Evolutionary conservation across 2,888 invertebrate species (phyloP).

Genomic region (Rhopalosiphum nymphaeae): DNA sequence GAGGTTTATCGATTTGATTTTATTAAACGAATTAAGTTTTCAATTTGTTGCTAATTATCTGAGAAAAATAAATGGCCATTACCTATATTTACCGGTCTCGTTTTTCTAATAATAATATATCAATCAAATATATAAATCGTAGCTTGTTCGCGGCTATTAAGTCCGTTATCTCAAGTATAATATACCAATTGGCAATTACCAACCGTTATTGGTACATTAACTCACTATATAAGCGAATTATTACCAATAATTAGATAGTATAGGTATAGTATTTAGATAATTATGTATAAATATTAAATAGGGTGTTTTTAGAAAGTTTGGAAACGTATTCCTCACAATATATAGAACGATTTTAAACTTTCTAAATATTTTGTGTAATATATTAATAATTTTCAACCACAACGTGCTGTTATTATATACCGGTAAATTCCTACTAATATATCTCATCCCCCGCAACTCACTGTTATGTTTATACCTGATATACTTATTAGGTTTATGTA

Average conservation of each 20-base stretch:
- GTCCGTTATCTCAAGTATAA: not conserved
- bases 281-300: not conserved
- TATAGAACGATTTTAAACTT: not conserved
- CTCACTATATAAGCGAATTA: not conserved
- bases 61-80: not conserved
- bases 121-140: not conserved
- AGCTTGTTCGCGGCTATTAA: not conserved
- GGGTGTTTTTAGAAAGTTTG: not conserved
- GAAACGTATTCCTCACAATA: not conserved
- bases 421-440: not conserved
- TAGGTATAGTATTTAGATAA: not conserved
- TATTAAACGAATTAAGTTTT: not conserved
- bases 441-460: not conserved
- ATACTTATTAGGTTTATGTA: not conserved
- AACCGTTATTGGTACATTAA: conserved; percentile 1
- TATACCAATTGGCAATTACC: not conserved
- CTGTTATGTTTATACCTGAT: too few relatives aligned
- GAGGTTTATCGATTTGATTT: not conserved
- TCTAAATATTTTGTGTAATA: not conserved
- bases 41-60: not conserved
- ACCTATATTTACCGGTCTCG: not conserved
- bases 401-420: not conserved
- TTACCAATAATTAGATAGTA: not conserved
- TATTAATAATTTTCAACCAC: not conserved
- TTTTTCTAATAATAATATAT: not conserved